Evolutionary conservation across 2,888 invertebrate species (phyloP), one percentile per base, ranked within the genome.

Genomic region (Troides aeacus): DNA sequence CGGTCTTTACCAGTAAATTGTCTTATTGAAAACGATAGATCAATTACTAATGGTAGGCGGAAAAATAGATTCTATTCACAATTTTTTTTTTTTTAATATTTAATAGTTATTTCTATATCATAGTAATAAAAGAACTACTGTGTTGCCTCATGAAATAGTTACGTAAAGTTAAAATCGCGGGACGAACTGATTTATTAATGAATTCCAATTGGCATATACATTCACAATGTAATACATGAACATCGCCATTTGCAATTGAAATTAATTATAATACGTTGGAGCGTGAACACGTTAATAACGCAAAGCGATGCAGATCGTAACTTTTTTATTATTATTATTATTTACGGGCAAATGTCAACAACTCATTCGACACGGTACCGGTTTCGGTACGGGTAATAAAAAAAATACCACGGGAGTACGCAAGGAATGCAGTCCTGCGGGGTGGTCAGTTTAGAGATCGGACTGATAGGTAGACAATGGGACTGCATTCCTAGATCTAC

Each of bases 341-440:
- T 68, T 69, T 62, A 72, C 69, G 72, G 71, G 60, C 73, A 73
- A 73, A 73, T 67, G 71, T 72, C 70, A 71, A 69, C 72, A 77
- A 80, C 79, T 82, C 76, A 80, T 79, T 83, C 76, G 84, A 85
- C 82, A 83, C 79, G 72, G 79, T 85, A 89, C 88, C 86, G 87
- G 87, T 88, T 75, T 66, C 64, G 60, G 72, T 75, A 70, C 71
- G 36, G 68, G 75, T 72, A 74, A 72, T 74, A 76, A 75, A 75
- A 78, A 80, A 75, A 77, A 77, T 77, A 77, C 75, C 77, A 74
- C 76, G 46, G 46, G 74, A 78, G 39, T 68, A 73, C 74, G 77
- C 76, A 36, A 66, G 79, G 81, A 81, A 81, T 81, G 81, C 78
- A 72, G 79, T 72, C 77, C 72, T 74, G 71, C 75, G 73, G 69